Base-by-base conservation (phyloP, 1,140 invertebrate species). In the Temnothorax curvispinosus region DNA sequence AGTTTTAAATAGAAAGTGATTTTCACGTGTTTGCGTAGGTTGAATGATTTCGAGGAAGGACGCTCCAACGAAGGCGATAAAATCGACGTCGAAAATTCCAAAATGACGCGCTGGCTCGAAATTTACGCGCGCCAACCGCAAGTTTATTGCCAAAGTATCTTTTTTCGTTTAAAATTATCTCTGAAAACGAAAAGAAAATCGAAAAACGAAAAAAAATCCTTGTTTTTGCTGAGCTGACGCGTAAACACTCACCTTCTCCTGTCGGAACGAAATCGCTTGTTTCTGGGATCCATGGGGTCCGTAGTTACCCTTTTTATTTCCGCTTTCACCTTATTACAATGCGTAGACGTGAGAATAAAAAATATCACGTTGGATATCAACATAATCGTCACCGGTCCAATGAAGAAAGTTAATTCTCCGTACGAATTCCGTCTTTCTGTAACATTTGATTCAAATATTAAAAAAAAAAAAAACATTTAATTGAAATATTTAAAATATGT, bases 261-360 rank as follows among this genome's bases (percentile, higher is more conserved):
- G 88, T 97, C 96, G 60, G 96, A 95, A 72, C 96, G 96, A 91
- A 97, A 97, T 78, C 96, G 95, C 88, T 78, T 94, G 88, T 75
- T 95, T 93, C 62, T 96, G 90, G 86, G 95, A 95, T 91, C 96
- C 93, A 44, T 94, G 89, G 62, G 95, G 74, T 96, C 95, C 0
- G 95, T 95, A 89, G 94, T 95, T 69, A 97, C 96, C 91, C 97
- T 96, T 81, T 96, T 96, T 88, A 97, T 97, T 92, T 98, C 97
- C 0, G 96, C 96, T 92, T 97, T 97, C 3, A 97, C 96, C 90
- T 96, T 96, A 75, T 96, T 96, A 91, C 97, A 98, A 90, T 97
- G 96, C 8, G 96, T 94, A 1, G 97, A 95, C 2, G 97, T 97
- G 60, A 97, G 93, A 71, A 97, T 92, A 93, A 97, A 98, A n/a